Conservation (phyloP, 2,113 vertebrate genomes). For the Tor tambroides region DNA sequence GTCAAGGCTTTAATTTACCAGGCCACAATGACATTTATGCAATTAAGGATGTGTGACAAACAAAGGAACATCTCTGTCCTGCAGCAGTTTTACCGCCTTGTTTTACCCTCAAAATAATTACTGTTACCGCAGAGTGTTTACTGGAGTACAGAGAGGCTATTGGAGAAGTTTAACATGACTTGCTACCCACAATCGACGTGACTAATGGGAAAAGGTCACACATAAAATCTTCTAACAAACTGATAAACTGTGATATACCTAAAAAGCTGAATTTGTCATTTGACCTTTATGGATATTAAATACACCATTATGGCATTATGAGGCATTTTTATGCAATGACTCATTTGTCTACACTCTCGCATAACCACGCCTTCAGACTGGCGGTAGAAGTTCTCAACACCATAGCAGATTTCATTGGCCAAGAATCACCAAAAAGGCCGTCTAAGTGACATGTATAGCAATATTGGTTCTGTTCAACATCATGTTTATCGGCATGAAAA, state of each 20-base stretch:
- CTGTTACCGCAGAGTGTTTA: neutral
- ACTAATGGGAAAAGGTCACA: neutral
- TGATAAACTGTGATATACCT: neutral
- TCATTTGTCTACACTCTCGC: neutral
- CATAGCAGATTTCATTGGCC: too few relatives aligned
- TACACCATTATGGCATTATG: neutral
- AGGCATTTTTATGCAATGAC: neutral
- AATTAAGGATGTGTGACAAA: neutral
- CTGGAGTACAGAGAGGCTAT: constrained; percentile 2
- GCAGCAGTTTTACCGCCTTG: neutral
- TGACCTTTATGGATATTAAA: neutral
- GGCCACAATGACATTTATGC: neutral
- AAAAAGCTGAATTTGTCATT: neutral
- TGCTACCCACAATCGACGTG: neutral
- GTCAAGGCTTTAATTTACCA: neutral
- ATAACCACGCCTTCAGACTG: neutral
- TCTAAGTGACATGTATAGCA: too few relatives aligned
- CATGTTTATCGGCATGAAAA: neutral
- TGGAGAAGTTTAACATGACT: neutral
- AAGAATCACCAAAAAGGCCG: too few relatives aligned
- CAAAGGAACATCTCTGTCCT: neutral
- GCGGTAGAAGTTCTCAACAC: too few relatives aligned
- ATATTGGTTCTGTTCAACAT: neutral
- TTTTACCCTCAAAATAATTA: neutral
- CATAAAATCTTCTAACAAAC: neutral